phyloP scores from a whole-genome alignment of 2,888 invertebrate genomes.

The Hypena proboscidalis region DNA sequence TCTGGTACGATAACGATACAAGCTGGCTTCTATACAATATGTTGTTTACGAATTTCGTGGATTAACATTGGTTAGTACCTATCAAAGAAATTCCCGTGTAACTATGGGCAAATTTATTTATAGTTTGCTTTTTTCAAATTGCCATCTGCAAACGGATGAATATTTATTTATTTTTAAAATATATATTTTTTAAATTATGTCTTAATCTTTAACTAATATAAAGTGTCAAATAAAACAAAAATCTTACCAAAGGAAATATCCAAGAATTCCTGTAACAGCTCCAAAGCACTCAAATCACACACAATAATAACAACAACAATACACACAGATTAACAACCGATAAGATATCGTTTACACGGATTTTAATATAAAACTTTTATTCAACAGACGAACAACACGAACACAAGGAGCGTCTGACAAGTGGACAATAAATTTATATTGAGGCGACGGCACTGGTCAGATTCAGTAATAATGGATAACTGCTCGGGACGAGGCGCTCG shows the following conservation, averaged over 20 bases:
- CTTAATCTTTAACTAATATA: too few species aligned
- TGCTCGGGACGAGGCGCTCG: conserved; percentile 56
- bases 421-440: conserved; percentile 74
- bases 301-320: conserved; percentile 17
- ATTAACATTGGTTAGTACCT: too few species aligned
- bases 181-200: too few species aligned
- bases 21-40: too few species aligned
- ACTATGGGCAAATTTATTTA: too few species aligned
- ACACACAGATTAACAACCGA: conserved; percentile 16
- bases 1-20: too few species aligned
- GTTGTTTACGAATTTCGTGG: too few species aligned
- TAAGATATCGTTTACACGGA: conserved; percentile 32
- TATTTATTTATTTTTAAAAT: too few species aligned
- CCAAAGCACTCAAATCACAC: conserved; percentile 8
- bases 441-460: conserved; percentile 62
- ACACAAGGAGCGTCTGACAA: conserved; percentile 45
- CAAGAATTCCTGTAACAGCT: not conserved
- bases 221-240: not conserved
- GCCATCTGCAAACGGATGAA: too few species aligned
- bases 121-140: too few species aligned
- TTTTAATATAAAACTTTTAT: conserved; percentile 16
- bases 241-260: conserved; percentile 8
- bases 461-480: conserved; percentile 71
- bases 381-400: conserved; percentile 60
- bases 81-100: too few species aligned